These are phyloP conservation scores for Agrochola litura DNA, from an alignment of 2,888 invertebrate species.

Conservation along the genomic window DNA sequence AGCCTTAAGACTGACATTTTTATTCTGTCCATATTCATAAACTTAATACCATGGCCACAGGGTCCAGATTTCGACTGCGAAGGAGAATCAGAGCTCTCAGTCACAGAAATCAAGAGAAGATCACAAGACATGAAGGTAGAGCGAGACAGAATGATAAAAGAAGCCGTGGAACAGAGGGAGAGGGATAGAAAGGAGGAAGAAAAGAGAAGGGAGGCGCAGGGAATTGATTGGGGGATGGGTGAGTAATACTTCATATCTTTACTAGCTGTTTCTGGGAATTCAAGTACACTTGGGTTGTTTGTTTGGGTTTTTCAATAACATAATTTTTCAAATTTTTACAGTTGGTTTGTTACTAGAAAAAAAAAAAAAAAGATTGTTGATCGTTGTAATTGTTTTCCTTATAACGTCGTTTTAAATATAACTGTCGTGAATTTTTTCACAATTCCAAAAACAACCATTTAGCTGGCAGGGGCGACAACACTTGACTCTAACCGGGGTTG, in stretches of 20 bases:
- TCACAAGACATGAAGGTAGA: slow-evolving; percentile 85
- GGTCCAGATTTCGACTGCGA: slow-evolving; percentile 97
- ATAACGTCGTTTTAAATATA: too few species aligned
- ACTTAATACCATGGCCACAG: slow-evolving; percentile 70
- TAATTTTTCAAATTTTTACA: background rate
- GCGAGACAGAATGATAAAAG: slow-evolving; percentile 84
- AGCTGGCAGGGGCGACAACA: too few species aligned
- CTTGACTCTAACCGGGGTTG: too few species aligned
- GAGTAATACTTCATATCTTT: slow-evolving; percentile 59
- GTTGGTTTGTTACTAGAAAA: too few species aligned
- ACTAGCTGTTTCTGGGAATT: background rate
- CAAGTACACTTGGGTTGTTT: background rate
- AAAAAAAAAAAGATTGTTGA: too few species aligned
- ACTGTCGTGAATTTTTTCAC: too few species aligned
- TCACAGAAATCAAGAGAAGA: slow-evolving; percentile 93
- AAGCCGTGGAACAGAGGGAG: slow-evolving; percentile 86
- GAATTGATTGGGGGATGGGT: slow-evolving; percentile 98
- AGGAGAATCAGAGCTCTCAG: slow-evolving; percentile 94
- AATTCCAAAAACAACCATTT: too few species aligned
- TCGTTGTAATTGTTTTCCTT: too few species aligned
- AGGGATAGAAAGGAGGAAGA: slow-evolving; percentile 86
- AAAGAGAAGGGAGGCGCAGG: slow-evolving; percentile 91
- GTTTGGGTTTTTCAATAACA: background rate
- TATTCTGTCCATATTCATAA: background rate
- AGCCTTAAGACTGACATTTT: background rate